Evolutionary conservation across 2,888 invertebrate genomes (phyloP).

Genomic region (Sepiola atlantica): DNA sequence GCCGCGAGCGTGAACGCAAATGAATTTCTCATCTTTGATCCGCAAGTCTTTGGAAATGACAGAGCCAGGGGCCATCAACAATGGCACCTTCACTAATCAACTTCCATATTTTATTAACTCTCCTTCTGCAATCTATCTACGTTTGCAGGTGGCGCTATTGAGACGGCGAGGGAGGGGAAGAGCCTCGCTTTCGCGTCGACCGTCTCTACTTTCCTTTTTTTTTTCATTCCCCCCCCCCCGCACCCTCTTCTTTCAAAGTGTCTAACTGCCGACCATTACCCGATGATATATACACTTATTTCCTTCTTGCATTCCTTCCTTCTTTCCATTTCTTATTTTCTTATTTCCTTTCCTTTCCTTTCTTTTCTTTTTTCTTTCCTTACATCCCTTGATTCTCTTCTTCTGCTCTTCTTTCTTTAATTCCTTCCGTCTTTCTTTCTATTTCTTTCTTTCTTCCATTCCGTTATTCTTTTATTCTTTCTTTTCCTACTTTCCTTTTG

Average conservation of each 20-base stretch:
- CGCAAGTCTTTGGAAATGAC: constrained; percentile 12
- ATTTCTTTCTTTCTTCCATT: too few species aligned
- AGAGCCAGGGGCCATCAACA: constrained; percentile 22
- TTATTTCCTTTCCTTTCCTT: too few species aligned
- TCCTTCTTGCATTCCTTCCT: neutral
- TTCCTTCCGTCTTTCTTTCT: too few species aligned
- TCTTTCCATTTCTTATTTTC: neutral
- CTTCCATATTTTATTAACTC: constrained; percentile 32
- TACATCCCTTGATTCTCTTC: neutral
- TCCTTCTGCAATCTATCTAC: neutral
- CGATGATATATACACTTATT: neutral
- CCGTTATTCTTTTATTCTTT: neutral
- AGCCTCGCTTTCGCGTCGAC: neutral
- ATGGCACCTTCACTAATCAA: constrained; percentile 22
- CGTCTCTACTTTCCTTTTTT: neutral
- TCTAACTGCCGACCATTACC: neutral
- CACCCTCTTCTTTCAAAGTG: neutral
- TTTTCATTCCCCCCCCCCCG: neutral
- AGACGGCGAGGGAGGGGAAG: neutral
- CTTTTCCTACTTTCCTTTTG: neutral
- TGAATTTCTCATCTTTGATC: constrained; percentile 32
- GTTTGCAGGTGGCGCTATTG: neutral
- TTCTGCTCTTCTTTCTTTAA: neutral
- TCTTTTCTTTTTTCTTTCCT: too few species aligned
- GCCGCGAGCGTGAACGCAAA: neutral